Conservation (phyloP, 2,113 vertebrate genomes). For the Lonchura striata region DNA sequence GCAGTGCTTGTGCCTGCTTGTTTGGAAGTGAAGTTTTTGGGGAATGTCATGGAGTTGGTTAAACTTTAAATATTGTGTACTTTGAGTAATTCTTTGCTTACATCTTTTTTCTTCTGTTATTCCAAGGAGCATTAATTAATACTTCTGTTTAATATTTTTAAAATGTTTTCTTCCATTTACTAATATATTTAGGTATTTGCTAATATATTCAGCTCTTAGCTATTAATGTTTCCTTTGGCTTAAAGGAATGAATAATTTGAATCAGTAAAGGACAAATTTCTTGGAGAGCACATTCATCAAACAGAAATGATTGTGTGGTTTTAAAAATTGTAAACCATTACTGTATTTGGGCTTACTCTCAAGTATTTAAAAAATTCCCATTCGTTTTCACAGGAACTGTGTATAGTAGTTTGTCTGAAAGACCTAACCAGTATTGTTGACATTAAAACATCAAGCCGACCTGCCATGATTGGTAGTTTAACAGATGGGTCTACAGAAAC, state of each 20-base stretch:
- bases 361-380: neutral
- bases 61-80: neutral
- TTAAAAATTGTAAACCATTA: neutral
- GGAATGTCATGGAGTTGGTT: neutral
- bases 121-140: neutral
- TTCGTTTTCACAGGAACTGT: slow-evolving; percentile 83
- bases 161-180: neutral
- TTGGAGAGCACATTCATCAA: neutral
- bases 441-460: slow-evolving; percentile 97
- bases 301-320: neutral
- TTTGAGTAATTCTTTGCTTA: neutral
- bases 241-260: neutral
- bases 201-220: neutral
- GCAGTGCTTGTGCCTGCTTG: neutral
- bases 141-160: neutral
- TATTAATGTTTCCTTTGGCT: neutral
- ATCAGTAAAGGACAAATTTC: neutral
- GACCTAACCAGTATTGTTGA: slow-evolving; percentile 95
- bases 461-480: slow-evolving; percentile 98
- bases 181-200: neutral
- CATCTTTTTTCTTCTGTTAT: neutral
- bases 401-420: slow-evolving; percentile 93
- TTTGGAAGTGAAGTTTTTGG: neutral
- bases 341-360: neutral
- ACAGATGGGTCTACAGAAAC: slow-evolving; percentile 98